Percentiles rank a stretch among this genome's conserved stretches.
phyloP scores from a whole-genome alignment of 1,140 invertebrate genomes.

The Phymorhynchus buccinoides region DNA sequence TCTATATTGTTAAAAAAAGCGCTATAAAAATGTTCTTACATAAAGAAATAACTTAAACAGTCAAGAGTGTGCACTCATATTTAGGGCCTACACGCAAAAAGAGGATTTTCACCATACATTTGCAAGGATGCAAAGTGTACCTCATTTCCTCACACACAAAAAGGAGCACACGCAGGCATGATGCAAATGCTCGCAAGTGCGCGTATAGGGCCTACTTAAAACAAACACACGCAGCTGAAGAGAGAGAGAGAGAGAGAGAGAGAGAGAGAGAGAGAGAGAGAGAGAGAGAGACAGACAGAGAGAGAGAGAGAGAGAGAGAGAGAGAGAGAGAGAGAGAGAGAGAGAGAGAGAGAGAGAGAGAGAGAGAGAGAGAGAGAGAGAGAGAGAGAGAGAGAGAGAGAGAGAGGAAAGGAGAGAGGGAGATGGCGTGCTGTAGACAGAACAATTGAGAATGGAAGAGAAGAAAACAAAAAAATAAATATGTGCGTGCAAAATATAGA shows the following conservation, averaged over 20 bases:
- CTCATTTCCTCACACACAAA: background rate
- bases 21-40: too few relatives aligned
- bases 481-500: too few relatives aligned
- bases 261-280: background rate
- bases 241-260: background rate
- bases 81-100: background rate
- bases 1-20: too few relatives aligned
- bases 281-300: background rate
- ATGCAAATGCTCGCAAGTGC: background rate
- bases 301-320: background rate
- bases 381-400: background rate
- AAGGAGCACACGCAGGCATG: background rate
- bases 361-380: background rate
- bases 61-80: too few relatives aligned
- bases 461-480: background rate
- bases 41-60: too few relatives aligned
- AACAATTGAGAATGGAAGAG: background rate
- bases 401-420: background rate
- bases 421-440: background rate
- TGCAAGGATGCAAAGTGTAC: too few relatives aligned
- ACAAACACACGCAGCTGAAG: background rate
- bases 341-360: background rate
- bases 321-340: background rate
- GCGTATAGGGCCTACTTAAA: background rate
- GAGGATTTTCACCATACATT: too few relatives aligned